Conservation (phyloP, 1,140 invertebrate species). For the Drosophila triauraria region DNA sequence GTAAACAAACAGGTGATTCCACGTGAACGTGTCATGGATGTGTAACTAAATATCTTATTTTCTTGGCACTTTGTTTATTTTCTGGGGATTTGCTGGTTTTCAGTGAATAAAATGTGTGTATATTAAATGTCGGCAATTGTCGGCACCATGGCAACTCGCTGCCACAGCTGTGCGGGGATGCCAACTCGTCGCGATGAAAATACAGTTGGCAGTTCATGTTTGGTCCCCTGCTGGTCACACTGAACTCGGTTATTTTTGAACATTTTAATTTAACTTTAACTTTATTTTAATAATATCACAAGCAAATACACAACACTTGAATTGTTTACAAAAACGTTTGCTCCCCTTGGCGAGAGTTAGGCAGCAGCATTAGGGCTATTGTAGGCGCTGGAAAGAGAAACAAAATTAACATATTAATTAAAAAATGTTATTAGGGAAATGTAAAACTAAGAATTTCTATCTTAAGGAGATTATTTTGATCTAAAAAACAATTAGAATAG, state of each 20-base stretch:
- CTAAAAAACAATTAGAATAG: constrained; percentile 11
- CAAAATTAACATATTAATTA: background rate
- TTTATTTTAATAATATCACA: constrained; percentile 77
- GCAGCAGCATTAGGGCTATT: constrained; percentile 32
- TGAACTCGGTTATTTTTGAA: background rate
- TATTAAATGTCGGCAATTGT: constrained; percentile 20
- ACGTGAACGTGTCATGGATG: too few relatives aligned
- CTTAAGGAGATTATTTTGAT: background rate
- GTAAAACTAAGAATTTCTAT: constrained; percentile 8
- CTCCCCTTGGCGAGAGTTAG: background rate
- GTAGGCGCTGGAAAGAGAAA: constrained; percentile 66
- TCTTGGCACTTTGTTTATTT: background rate
- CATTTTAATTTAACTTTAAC: constrained; percentile 28
- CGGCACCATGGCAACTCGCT: constrained; percentile 39
- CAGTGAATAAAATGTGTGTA: constrained; percentile 45
- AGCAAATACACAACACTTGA: constrained; percentile 47
- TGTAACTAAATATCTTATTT: background rate
- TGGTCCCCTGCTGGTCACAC: constrained; percentile 37
- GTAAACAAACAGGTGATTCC: background rate
- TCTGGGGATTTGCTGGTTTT: constrained; percentile 2
- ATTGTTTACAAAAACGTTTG: constrained; percentile 39
- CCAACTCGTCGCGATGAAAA: background rate
- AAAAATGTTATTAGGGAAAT: background rate
- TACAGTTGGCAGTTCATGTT: constrained; percentile 6
- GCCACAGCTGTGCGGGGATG: constrained; percentile 18